These are phyloP conservation scores for Pachypanchax playfairii DNA, from an alignment of 2,113 vertebrate species.

Conservation along the genomic window DNA sequence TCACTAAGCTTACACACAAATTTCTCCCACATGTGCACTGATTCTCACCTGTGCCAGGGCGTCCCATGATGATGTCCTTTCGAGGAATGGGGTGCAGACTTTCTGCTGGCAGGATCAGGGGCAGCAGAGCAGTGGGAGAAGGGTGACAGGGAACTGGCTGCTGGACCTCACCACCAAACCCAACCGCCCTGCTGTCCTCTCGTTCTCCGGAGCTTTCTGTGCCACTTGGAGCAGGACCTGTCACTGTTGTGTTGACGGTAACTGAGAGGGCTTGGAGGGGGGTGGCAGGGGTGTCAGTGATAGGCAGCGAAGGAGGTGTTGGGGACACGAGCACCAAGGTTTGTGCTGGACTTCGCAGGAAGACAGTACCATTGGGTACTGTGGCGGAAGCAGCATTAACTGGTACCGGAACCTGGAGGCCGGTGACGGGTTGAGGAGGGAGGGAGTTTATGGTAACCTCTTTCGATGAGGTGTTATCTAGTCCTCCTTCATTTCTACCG, in stretches of 20 bases:
- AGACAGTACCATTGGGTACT: slow-evolving; percentile 74
- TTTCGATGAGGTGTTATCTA: slow-evolving; percentile 54
- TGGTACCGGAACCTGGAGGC: slow-evolving; percentile 87
- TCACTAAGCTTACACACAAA: slow-evolving; percentile 15
- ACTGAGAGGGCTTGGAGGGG: slow-evolving; percentile 75
- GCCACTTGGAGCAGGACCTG: slow-evolving; percentile 55
- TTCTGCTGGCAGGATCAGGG: slow-evolving; percentile 88
- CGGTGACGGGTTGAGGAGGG: slow-evolving; percentile 63
- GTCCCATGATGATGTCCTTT: slow-evolving; percentile 93
- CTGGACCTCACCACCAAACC: slow-evolving; percentile 74
- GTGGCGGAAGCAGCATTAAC: slow-evolving; percentile 83
- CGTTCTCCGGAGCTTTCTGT: slow-evolving; percentile 52
- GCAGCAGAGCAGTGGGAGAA: slow-evolving; percentile 89
- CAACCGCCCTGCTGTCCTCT: slow-evolving; percentile 53
- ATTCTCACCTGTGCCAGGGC: slow-evolving; percentile 90
- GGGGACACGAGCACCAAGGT: slow-evolving; percentile 78
- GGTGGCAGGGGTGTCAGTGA: slow-evolving; percentile 52
- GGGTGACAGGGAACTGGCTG: slow-evolving; percentile 92
- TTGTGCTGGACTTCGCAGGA: slow-evolving; percentile 74
- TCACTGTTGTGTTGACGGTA: slow-evolving; percentile 67
- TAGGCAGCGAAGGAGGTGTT: slow-evolving; percentile 69
- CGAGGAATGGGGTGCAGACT: slow-evolving; percentile 87
- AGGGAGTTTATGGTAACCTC: slow-evolving; percentile 58
- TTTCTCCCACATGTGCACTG: slow-evolving; percentile 8
- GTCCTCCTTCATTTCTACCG: slow-evolving; percentile 39